These are phyloP conservation scores for Egretta garzetta DNA, from an alignment of 2,113 vertebrate species.

Conservation along the genomic window DNA sequence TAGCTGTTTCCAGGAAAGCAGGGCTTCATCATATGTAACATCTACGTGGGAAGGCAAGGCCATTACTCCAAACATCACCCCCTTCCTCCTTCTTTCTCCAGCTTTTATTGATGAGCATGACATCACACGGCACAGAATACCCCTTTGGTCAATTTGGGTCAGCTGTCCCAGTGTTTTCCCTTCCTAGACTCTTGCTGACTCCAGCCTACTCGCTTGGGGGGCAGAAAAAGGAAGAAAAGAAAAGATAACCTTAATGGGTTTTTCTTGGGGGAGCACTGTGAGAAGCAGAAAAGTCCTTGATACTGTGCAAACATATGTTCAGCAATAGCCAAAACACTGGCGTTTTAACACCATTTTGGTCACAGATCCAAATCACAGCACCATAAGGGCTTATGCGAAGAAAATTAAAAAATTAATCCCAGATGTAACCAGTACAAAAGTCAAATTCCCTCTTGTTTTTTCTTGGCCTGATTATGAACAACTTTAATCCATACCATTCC, in stretches of 20 bases:
- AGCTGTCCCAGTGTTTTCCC: neutral
- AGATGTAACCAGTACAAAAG: neutral
- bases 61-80: neutral
- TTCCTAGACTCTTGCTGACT: neutral
- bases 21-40: accelerated
- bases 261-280: neutral
- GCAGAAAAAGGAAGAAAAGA: neutral
- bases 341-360: neutral
- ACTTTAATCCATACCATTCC: neutral
- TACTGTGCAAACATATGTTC: neutral
- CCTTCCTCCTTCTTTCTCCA: neutral
- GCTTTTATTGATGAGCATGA: neutral
- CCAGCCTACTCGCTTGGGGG: too few relatives aligned
- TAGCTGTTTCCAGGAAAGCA: neutral
- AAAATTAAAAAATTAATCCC: neutral
- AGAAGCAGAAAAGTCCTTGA: neutral
- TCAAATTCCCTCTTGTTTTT: neutral
- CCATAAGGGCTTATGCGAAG: neutral
- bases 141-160: neutral
- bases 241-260: accelerated
- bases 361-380: neutral
- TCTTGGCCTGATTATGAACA: neutral
- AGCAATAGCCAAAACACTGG: neutral
- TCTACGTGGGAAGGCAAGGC: neutral
- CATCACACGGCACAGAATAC: neutral